Percentiles rank a stretch among this genome's conserved stretches.
phyloP scores from a whole-genome alignment of 1,140 invertebrate species.

The Drosophila kurseongensis region DNA sequence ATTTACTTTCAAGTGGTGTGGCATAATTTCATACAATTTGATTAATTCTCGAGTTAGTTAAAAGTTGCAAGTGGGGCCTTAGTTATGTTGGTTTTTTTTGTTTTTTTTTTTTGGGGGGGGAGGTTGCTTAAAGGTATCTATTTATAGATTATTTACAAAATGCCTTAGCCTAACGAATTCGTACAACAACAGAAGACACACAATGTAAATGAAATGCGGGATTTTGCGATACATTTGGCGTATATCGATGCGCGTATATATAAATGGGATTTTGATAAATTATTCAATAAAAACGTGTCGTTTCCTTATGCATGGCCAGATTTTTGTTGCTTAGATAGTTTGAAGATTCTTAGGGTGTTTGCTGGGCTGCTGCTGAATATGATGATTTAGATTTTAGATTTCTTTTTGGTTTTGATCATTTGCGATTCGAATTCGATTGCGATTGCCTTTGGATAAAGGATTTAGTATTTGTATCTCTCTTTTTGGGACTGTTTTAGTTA shows the following conservation, averaged over 20 bases:
- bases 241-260: constrained; percentile 28
- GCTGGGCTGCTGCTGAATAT: constrained; percentile 41
- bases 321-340: constrained; percentile 71
- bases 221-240: constrained; percentile 25
- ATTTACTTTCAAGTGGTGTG: constrained; percentile 62
- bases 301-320: constrained; percentile 70
- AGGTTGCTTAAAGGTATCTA: constrained; percentile 60
- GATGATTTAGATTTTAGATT: constrained; percentile 42
- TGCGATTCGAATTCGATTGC: constrained; percentile 79
- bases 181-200: constrained; percentile 75
- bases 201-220: constrained; percentile 56
- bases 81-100: constrained; percentile 14
- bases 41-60: constrained; percentile 81
- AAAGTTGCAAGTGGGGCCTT: constrained; percentile 44
- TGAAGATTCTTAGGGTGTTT: constrained; percentile 77
- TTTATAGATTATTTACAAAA: constrained; percentile 76
- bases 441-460: constrained; percentile 73
- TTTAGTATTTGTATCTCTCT: constrained; percentile 49
- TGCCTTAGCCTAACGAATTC: constrained; percentile 75
- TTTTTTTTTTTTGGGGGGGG: constrained; percentile 21
- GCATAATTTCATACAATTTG: constrained; percentile 78
- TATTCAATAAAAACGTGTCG: constrained; percentile 56
- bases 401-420: constrained; percentile 80
- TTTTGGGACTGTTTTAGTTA: constrained; percentile 22
- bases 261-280: constrained; percentile 48